Base-by-base conservation (phyloP, 2,888 invertebrate species). In the Lepas anatifera region DNA sequence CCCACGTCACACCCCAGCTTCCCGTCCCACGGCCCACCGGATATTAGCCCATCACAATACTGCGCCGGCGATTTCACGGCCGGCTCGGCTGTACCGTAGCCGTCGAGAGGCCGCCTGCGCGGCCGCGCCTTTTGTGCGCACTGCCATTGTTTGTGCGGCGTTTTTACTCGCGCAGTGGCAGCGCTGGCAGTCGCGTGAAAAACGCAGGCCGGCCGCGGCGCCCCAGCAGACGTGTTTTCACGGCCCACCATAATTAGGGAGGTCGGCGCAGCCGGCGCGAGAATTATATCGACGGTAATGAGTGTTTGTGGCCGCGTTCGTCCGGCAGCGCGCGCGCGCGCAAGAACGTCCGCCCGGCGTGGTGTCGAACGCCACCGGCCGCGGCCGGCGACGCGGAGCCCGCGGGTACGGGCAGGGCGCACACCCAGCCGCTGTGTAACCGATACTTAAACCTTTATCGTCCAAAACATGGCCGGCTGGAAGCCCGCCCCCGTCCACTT, bases 261-360 rank as follows among this genome's bases (percentile, higher is more conserved):
- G 52, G 52, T 18, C 32, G 27, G 32, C 16, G 11, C 27, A 6
- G 29, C 16, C 27, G n/a, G 13, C 39, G 8, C 8, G 32, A 27
- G 52, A 58, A 58, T 58, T 58, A 58, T 58, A 58, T 58, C 52
- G 52, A 32, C 29, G 32, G 32, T 58, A 58, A 58, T 58, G 52
- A 58, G 52, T 58, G 52, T 58, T 58, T 58, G 52, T 58, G 52
- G 52, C 52, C 32, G 52, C n/a, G n/a, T n/a, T 7, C 13, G 32
- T 16, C 13, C 32, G 52, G 18, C 32, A n/a, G 52, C 18, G 18
- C 50, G 52, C 27, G 18, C 50, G 52, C 32, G 18, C 32, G 52
- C 39, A 13, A 10, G 39, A 39, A 13, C 52, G 32, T 29, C 16
- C 32, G 11, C 27, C 50, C 27, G 27, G 11, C 50, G 50, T 7